Percentiles rank a stretch among this genome's conserved stretches.
Conservation (phyloP, 1,140 invertebrate species). For the Drosophila repletoides region DNA sequence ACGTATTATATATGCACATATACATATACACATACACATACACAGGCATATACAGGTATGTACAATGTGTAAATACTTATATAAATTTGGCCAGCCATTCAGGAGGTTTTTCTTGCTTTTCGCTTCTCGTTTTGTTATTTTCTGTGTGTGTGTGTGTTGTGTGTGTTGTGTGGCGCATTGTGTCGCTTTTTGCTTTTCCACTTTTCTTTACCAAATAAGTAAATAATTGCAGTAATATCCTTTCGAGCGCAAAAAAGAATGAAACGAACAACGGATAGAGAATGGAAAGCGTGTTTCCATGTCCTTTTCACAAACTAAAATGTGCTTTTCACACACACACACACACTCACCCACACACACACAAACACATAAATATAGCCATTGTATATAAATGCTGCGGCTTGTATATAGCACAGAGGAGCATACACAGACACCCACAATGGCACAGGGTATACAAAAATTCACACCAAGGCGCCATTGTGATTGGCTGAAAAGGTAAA, state of each 20-base stretch:
- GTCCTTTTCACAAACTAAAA: conserved; percentile 79
- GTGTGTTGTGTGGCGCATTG: conserved; percentile 42
- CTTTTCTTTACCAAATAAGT: conserved; percentile 79
- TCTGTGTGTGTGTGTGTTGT: no score
- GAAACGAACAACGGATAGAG: conserved; percentile 64
- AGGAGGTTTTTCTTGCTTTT: conserved; percentile 43
- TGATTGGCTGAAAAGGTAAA: conserved; percentile 73
- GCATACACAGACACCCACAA: conserved; percentile 73
- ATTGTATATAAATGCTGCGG: conserved; percentile 61
- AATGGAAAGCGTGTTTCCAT: conserved; percentile 79
- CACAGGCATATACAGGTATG: neutral
- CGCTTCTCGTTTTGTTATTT: conserved; percentile 45
- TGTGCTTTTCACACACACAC: conserved; percentile 67
- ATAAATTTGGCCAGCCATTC: conserved; percentile 46
- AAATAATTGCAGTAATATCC: conserved; percentile 81
- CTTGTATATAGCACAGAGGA: conserved; percentile 67
- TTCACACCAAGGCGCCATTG: conserved; percentile 77
- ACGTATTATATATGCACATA: conserved; percentile 5
- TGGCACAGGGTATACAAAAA: conserved; percentile 69
- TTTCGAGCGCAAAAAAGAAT: conserved; percentile 72
- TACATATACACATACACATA: neutral
- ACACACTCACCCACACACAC: conserved; percentile 24
- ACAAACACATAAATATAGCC: conserved; percentile 17
- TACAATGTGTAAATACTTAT: conserved; percentile 3
- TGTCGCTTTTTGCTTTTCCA: conserved; percentile 47